A percentile compares a stretch with the other conserved stretches of the same genome.
phyloP scores from a whole-genome alignment of 2,113 vertebrate genomes.

The Phainopepla nitens region DNA sequence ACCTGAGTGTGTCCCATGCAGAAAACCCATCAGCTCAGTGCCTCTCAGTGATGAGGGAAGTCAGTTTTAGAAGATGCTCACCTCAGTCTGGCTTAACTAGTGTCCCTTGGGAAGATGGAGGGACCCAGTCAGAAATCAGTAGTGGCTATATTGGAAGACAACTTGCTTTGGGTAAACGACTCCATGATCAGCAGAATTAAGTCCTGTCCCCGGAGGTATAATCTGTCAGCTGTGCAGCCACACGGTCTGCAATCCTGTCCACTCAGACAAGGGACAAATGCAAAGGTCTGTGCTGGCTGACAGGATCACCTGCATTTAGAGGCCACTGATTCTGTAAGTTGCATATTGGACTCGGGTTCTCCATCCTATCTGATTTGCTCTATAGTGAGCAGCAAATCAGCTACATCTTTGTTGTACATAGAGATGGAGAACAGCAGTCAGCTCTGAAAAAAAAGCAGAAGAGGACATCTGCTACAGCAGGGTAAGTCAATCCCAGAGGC shows the following conservation, averaged over 20 bases:
- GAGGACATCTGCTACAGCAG: background rate
- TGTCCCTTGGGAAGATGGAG: background rate
- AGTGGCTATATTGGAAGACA: background rate
- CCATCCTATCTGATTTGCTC: background rate
- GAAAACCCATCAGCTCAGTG: background rate
- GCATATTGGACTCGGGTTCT: background rate
- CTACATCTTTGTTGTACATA: background rate
- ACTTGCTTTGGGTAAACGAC: background rate
- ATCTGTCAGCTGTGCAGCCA: background rate
- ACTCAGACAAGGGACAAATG: too few species aligned
- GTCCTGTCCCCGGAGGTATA: accelerated
- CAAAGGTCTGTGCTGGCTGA: background rate
- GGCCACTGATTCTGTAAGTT: background rate
- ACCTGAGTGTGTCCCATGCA: background rate
- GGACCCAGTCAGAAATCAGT: background rate
- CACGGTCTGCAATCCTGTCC: background rate
- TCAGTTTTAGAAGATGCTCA: background rate
- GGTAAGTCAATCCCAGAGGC: background rate
- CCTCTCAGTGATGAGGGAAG: background rate
- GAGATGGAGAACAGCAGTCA: background rate
- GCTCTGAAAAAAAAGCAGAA: background rate
- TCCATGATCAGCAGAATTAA: background rate
- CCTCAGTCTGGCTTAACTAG: background rate
- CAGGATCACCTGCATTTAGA: background rate
- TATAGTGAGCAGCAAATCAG: background rate